Conservation (phyloP, 2,113 vertebrate genomes). For the Oophaga pumilio region DNA sequence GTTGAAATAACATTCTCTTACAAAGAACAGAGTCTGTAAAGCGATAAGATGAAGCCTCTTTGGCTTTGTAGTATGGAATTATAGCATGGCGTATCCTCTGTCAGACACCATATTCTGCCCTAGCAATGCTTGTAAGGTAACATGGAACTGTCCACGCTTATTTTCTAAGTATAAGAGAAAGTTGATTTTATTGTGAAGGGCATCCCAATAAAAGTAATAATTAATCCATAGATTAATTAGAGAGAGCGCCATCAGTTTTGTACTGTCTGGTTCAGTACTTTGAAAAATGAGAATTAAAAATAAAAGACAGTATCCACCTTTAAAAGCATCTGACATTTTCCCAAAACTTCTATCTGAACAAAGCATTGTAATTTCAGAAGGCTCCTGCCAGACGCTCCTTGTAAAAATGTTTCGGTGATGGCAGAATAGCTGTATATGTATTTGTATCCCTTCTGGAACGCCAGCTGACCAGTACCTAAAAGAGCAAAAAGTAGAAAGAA, state of each 20-base stretch:
- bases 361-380: slow-evolving; percentile 78
- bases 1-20: background rate
- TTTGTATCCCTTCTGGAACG: slow-evolving; percentile 68
- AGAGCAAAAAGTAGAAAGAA: background rate
- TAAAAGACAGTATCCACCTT: slow-evolving; percentile 69
- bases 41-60: no score
- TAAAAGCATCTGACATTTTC: slow-evolving; percentile 78
- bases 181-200: background rate
- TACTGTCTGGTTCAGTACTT: background rate
- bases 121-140: no score
- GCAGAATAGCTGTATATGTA: slow-evolving; percentile 80
- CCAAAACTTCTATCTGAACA: slow-evolving; percentile 75
- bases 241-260: background rate
- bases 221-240: no score
- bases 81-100: no score
- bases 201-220: background rate
- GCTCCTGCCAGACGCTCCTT: slow-evolving; percentile 68
- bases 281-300: background rate
- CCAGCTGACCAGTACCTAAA: slow-evolving; percentile 61
- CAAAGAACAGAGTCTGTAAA: background rate
- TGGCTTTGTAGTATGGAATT: no score
- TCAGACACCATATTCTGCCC: no score
- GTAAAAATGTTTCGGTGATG: slow-evolving; percentile 70
- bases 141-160: no score
- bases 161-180: no score